Percentiles rank a stretch among this genome's conserved stretches.
These are phyloP conservation scores for Leptopterna dolabrata DNA, from an alignment of 2,888 invertebrate genomes.

Conservation along the genomic window DNA sequence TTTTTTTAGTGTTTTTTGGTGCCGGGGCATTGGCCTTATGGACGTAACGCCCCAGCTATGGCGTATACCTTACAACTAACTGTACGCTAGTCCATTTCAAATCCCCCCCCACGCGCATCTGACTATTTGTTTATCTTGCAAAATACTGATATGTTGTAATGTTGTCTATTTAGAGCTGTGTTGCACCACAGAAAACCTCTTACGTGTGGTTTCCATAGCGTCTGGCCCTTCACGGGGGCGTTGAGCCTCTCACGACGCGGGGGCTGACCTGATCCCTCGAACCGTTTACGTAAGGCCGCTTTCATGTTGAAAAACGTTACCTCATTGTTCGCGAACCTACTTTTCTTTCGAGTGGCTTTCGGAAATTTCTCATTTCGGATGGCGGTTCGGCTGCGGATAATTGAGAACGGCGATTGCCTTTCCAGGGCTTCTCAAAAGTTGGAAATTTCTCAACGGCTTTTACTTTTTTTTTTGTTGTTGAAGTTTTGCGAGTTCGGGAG, in stretches of 20 bases:
- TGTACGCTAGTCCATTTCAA: too few species aligned
- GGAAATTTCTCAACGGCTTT: constrained; percentile 9
- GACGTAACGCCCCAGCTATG: too few species aligned
- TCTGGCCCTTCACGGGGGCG: background rate
- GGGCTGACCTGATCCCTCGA: constrained; percentile 30
- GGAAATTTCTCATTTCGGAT: background rate
- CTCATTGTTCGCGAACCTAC: constrained; percentile 54
- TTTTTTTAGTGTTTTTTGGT: too few species aligned
- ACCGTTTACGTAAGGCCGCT: constrained; percentile 49
- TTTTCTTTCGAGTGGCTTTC: constrained; percentile 15
- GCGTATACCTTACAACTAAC: too few species aligned
- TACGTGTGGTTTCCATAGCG: background rate
- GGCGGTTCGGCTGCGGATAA: background rate
- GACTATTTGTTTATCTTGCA: too few species aligned
- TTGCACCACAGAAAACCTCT: background rate
- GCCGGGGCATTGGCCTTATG: too few species aligned
- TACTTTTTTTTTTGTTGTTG: constrained; percentile 8
- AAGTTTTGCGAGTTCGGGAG: background rate
- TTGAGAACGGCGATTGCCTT: constrained; percentile 29
- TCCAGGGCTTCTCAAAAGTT: background rate
- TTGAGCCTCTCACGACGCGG: background rate
- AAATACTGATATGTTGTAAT: too few species aligned
- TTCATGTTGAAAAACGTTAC: constrained; percentile 54
- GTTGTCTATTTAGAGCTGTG: background rate
- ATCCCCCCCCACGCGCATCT: too few species aligned